Base-by-base conservation (phyloP, 2,888 invertebrate species). In the Drosophila mercatorum region DNA sequence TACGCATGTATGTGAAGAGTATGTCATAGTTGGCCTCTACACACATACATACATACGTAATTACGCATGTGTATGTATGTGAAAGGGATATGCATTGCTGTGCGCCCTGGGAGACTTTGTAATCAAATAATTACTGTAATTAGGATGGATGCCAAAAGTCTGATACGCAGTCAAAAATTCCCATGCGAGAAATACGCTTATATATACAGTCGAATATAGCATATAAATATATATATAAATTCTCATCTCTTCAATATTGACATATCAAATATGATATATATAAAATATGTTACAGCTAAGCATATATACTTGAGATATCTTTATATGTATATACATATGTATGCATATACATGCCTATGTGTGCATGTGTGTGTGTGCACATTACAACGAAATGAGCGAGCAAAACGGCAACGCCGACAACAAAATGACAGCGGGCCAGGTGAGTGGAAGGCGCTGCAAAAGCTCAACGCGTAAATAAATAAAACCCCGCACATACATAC, bases 41-140 rank as follows among this genome's bases (percentile, higher is more conserved):
- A 17, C 17, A 17, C 17, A 17, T 38, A 40, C 46, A 36, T 36
- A 22, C 38, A 28, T 14, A 46, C 36, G 34, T 46, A 38, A 41
- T 26, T 62, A 31, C 36, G 31, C 22, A 44, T 40, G 38, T 8
- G 17, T 34, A 46, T 26, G 43, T 68, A 52, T 60, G 22, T 59
- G 47, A 75, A 75, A 77, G 66, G 67, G 60, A 72, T 59, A 71
- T 56, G 67, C 55, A 70, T 68, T 70, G 56, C 43, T 62, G 67
- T 62, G 68, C 82, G 63, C 88, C 90, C 89, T 81, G 76, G 90
- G 88, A 90, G 89, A 86, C 72, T 88, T 88, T 80, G 78, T 81
- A 90, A 87, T 87, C 81, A 86, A 87, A 77, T 87, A 88, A 90
- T 87, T 80, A 81, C 80, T 80, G 76, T 90, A 83, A 88, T 89